A percentile compares a stretch with the other conserved stretches of the same genome.
Conservation (phyloP, 2,797 vertebrate genomes). For the Hozukius guyotensis region DNA sequence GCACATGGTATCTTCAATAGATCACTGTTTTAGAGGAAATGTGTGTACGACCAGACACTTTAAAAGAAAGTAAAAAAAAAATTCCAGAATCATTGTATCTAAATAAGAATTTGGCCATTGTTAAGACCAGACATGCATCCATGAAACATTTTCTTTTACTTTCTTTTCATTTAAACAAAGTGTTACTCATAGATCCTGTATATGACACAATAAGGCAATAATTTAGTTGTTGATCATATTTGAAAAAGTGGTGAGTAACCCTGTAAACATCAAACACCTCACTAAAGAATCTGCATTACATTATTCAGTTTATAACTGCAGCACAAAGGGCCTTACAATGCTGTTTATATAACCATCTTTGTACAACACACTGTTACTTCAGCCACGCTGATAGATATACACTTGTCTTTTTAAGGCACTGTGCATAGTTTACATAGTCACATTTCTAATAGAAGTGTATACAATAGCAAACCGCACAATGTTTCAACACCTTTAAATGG, state of each 20-base stretch:
- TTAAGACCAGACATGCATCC: background rate
- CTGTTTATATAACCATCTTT: conserved; percentile 47
- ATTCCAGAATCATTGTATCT: background rate
- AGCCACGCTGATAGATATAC: conserved; percentile 46
- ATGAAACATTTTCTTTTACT: background rate
- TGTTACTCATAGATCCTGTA: too few relatives aligned
- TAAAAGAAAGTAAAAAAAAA: too few relatives aligned
- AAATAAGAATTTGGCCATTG: background rate
- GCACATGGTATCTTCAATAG: background rate
- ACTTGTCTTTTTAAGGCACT: conserved; percentile 33
- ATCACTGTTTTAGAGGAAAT: background rate
- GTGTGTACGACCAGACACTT: background rate
- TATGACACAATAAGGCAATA: too few relatives aligned
- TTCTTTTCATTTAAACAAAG: background rate
- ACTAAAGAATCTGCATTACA: too few relatives aligned
- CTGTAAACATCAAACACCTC: too few relatives aligned
- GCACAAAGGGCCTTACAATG: conserved; percentile 75
- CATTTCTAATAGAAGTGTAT: too few relatives aligned
- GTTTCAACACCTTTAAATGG: conserved; percentile 47
- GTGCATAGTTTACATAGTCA: background rate
- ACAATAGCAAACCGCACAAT: too few relatives aligned
- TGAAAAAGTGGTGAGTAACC: too few relatives aligned
- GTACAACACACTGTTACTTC: conserved; percentile 38
- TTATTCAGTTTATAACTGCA: conserved; percentile 49
- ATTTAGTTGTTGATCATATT: too few relatives aligned